Evolutionary conservation across 2,888 invertebrate species (phyloP), one percentile per base, ranked within the genome.

Genomic region (Rutpela maculata): DNA sequence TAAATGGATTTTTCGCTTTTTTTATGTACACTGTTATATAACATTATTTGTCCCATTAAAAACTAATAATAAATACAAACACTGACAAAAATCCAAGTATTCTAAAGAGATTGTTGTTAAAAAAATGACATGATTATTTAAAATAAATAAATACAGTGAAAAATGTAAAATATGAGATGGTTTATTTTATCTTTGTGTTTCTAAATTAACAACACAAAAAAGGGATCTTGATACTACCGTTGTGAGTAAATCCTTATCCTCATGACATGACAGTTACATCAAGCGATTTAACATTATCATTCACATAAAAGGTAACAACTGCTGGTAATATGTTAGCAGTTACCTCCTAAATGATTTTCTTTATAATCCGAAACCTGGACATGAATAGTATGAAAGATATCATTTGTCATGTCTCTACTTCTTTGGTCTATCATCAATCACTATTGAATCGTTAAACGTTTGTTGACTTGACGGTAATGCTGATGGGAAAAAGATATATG

Each of bases 321-420:
- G n/a, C n/a, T n/a, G 50, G n/a, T 15, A 50, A 50, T 50, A 50
- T n/a, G 50, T 50, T 50, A n/a, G n/a, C 50, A n/a, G 50, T 50
- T 50, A 6, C 50, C n/a, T 4, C 50, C 6, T 2, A 50, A n/a
- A n/a, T n/a, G 15, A 50, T 50, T 50, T 50, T 15, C n/a, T 7
- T 50, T 50, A 50, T 50, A 17, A 43, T 50, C 50, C 50, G n/a
- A 50, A 15, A 50, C 12, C 12, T 50, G 50, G 50, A 50, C 50
- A 50, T n/a, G 50, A 50, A n/a, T 15, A 6, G 50, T 50, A n/a
- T 50, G 50, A 50, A n/a, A 50, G 50, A n/a, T n/a, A 50, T 50
- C 15, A 50, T 50, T 50, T 50, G n/a, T 50, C n/a, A 50, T 50
- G 50, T 50, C n/a, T n/a, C n/a, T 50, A 50, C n/a, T 50, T 50